Percentiles rank a stretch among this genome's conserved stretches.
phyloP scores from a whole-genome alignment of 2,888 invertebrate genomes.

The Colletes collaris region DNA sequence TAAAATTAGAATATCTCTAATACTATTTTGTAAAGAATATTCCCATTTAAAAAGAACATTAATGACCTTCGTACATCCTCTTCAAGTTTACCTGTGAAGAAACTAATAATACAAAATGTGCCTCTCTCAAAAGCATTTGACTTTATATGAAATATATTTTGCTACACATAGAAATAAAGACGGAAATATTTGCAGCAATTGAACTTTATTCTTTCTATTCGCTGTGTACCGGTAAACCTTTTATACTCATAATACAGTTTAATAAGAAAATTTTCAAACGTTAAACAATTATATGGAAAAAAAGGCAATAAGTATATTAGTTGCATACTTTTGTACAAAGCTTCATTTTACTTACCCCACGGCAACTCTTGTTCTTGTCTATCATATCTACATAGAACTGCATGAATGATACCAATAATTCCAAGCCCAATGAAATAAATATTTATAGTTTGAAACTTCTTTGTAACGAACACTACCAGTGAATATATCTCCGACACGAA shows the following conservation, averaged over 20 bases:
- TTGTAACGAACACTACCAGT: background rate
- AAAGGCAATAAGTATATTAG: slow-evolving; percentile 32
- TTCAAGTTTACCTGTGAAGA: too few relatives aligned
- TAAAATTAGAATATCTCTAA: too few relatives aligned
- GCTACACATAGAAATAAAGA: too few relatives aligned
- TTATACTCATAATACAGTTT: too few relatives aligned
- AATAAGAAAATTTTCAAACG: background rate
- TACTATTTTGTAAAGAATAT: too few relatives aligned
- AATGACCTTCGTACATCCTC: too few relatives aligned
- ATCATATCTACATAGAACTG: slow-evolving; percentile 73
- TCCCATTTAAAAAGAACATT: too few relatives aligned
- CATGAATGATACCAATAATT: slow-evolving; percentile 20
- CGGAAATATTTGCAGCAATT: background rate
- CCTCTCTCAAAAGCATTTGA: too few relatives aligned
- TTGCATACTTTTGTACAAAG: background rate
- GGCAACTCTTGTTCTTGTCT: slow-evolving; percentile 79
- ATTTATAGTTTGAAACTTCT: background rate
- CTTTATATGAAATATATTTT: too few relatives aligned
- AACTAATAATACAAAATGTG: too few relatives aligned
- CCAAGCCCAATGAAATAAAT: background rate
- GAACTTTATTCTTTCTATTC: slow-evolving; percentile 7
- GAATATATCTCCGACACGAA: background rate
- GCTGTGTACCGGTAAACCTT: too few relatives aligned
- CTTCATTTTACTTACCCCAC: slow-evolving; percentile 75
- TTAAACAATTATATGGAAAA: background rate